phyloP scores from a whole-genome alignment of 1,140 invertebrate genomes.

The Pseudomyrmex flavicornis region DNA sequence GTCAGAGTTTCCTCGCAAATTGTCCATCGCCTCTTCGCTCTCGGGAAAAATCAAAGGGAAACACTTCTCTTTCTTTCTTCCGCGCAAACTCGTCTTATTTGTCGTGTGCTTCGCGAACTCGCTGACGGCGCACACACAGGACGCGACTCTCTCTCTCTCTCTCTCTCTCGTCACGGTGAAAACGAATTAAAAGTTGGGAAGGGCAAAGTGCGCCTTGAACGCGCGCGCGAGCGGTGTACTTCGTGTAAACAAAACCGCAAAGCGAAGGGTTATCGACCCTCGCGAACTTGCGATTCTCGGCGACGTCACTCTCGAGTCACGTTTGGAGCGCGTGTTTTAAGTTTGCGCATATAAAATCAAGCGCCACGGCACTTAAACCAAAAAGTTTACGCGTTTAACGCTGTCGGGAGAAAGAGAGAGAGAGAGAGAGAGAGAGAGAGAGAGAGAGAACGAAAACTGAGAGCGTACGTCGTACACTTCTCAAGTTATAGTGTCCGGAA shows the following conservation, averaged over 20 bases:
- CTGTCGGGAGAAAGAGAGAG: neutral
- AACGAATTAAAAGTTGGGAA: slow-evolving; percentile 39
- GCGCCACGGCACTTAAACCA: slow-evolving; percentile 48
- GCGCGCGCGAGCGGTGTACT: slow-evolving; percentile 15
- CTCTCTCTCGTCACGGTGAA: slow-evolving; percentile 12
- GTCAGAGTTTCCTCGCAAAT: neutral
- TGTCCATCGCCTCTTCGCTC: neutral
- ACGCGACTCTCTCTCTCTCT: slow-evolving; percentile 17
- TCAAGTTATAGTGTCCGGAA: slow-evolving; percentile 14
- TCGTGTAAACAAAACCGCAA: slow-evolving; percentile 55
- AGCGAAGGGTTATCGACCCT: slow-evolving; percentile 32
- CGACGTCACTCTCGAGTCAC: slow-evolving; percentile 31
- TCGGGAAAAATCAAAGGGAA: slow-evolving; percentile 8
- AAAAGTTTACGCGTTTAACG: slow-evolving; percentile 52
- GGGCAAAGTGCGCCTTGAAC: slow-evolving; percentile 23
- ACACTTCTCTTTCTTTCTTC: neutral
- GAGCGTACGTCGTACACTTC: slow-evolving; percentile 14
- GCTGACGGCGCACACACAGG: slow-evolving; percentile 24
- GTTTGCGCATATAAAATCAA: slow-evolving; percentile 56
- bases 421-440: neutral
- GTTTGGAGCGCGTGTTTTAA: slow-evolving; percentile 20
- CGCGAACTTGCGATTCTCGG: slow-evolving; percentile 8
- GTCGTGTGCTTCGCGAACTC: slow-evolving; percentile 8
- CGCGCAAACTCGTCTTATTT: slow-evolving; percentile 18
- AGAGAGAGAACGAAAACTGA: neutral